Base-by-base conservation (phyloP, 2,797 vertebrate species). In the Zenarchopterus dispar region DNA sequence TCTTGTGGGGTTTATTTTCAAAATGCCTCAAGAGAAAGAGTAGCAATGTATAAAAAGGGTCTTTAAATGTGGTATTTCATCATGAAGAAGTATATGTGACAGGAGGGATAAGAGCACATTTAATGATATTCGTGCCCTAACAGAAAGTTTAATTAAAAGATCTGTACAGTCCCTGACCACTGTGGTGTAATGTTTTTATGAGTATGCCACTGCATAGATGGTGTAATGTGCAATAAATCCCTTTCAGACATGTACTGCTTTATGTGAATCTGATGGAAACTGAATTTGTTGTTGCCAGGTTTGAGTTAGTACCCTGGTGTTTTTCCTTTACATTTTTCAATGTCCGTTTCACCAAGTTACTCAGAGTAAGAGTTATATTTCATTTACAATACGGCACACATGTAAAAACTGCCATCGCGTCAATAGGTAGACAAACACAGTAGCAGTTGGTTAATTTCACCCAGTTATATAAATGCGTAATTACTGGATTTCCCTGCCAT, bases 191-290 rank as follows among this genome's bases (percentile, higher is more conserved):
- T 15, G 17, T 41, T 60, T 47, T 49, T 41, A 41, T 13, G 48
- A 49, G 21, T 23, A 31, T 17, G 57, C 26, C 46, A 60, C 10
- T 18, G 22, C 24, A 2, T 17, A 21, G 11, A 60, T 49, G 33
- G 46, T 18, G 31, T 23, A 41, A 26, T 62, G 24, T 49, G 39
- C 21, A 60, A 49, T 41, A 60, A 60, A 60, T 3, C 28, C 45
- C 24, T 18, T 11, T 33, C 28, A 57, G n/a, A 18, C 42, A 19
- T 46, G 26, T 18, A 31, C 26, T 21, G 13, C 26, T 56, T n/a
- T 56, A 39, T 15, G 16, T 39, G 15, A 39, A 39, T 39, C 36
- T 39, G 36, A 39, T 39, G 36, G 36, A 13, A 39, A 39, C 36
- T 15, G 13, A 39, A 15, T 4, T 13, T 39, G 36, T 15, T 39